Evolutionary conservation across 2,113 vertebrate genomes (phyloP), one percentile per base, ranked within the genome.

Genomic region (Colinus virginianus): DNA sequence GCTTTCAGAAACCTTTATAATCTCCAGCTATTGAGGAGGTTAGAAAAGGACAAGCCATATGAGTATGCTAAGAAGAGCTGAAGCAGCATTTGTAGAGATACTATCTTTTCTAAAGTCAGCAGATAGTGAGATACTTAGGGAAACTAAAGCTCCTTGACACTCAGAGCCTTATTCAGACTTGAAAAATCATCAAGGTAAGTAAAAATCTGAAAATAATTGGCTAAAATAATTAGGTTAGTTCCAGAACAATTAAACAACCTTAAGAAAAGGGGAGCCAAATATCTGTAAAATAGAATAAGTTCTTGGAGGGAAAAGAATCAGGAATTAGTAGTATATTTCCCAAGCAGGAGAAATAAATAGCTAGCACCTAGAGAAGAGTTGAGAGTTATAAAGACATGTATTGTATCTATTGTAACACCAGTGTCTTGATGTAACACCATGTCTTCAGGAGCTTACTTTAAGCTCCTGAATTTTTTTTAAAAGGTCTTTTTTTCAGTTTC

Each of bases 111-210:
- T 82, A 62, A 16, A 49, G 45, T 94, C 84, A 92, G 94, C 93
- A 92, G 81, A 92, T 87, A 68, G 48, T 86, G 71, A 93, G 58
- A 61, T 76, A 75, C 1, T 56, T 75, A 61, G 89, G 59, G 75
- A 95, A 95, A 95, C 62, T 95, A 61, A 89, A 94, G 89, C 70
- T 72, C 81, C 92, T 91, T 91, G 89, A 91, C 78, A 93, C 64
- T 80, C 56, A 70, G 66, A 77, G 20, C 20, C 55, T 72, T 69
- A 67, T 55, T 13, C 36, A 19, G 36, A 61, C 62, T 72, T 78
- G 66, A 85, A 90, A 89, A 49, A 25, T 1, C 11, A 43, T 32
- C 26, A 81, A 87, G 58, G 15, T 82, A 89, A 76, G 70, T 34
- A 78, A 30, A 59, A 82, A 51, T 61, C 0, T 6, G 0, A 82